Conservation (phyloP, 2,888 invertebrate species). For the Ariolimax columbianus region DNA sequence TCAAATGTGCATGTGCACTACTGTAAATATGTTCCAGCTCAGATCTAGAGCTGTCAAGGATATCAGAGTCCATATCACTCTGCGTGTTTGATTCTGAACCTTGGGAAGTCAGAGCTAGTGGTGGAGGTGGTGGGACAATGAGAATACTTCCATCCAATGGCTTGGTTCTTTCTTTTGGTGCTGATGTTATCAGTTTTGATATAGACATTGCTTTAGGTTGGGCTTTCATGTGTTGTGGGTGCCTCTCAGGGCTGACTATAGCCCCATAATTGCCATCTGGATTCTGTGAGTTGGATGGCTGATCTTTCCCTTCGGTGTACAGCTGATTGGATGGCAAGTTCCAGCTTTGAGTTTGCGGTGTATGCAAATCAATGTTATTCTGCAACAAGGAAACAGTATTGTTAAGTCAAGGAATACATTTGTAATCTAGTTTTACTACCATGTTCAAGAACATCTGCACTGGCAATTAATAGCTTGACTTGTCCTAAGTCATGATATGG, state of each 20-base stretch:
- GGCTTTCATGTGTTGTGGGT: background rate
- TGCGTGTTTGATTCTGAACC: conserved; percentile 53
- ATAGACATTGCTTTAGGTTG: conserved; percentile 12
- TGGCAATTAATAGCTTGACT: no score
- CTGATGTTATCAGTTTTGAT: conserved; percentile 29
- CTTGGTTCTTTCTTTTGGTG: conserved; percentile 16
- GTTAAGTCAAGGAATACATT: no score
- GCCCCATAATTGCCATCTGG: background rate
- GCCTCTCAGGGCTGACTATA: background rate
- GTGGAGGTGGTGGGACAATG: conserved; percentile 49
- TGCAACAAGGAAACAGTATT: background rate
- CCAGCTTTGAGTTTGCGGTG: background rate
- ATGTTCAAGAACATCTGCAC: no score
- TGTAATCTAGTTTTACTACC: no score
- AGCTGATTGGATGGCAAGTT: background rate
- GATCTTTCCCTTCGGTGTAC: background rate
- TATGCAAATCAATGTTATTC: background rate
- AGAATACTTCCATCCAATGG: conserved; percentile 21
- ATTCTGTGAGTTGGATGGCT: background rate
- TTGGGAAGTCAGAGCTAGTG: background rate
- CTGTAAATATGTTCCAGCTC: conserved; percentile 59
- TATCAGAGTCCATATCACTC: conserved; percentile 58
- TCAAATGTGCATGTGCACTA: background rate
- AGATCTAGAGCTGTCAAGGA: conserved; percentile 60
- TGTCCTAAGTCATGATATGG: no score